phyloP scores from a whole-genome alignment of 2,113 vertebrate species.

The Mandrillus leucophaeus region DNA sequence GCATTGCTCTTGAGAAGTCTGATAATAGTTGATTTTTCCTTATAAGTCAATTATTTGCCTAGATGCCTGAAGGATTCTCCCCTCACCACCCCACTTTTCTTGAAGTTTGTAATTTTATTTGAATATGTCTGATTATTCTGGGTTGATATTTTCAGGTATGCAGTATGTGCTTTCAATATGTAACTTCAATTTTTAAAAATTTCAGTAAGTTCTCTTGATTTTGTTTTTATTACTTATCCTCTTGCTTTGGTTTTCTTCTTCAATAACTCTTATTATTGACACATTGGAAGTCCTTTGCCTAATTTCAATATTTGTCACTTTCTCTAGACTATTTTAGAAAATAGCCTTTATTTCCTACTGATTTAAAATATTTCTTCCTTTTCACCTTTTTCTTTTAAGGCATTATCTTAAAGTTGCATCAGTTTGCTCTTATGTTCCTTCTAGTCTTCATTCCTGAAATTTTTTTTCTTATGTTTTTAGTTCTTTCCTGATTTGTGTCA shows the following conservation, averaged over 20 bases:
- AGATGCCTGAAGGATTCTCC: not conserved
- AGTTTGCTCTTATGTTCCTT: not conserved
- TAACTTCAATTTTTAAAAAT: not conserved
- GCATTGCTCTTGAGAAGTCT: not conserved
- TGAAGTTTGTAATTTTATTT: not conserved
- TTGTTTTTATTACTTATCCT: not conserved
- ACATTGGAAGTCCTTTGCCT: not conserved
- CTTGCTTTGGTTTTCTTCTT: conserved; percentile 16
- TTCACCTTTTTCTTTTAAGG: not conserved
- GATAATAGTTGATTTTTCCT: not conserved
- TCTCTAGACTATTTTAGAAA: not conserved
- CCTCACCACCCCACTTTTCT: not conserved
- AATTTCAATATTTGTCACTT: not conserved
- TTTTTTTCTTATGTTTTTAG: not conserved
- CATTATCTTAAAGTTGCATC: not conserved
- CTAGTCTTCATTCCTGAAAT: not conserved
- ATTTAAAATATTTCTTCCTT: not conserved
- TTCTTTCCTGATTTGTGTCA: not conserved
- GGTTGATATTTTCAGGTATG: not conserved
- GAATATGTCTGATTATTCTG: not conserved
- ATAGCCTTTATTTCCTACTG: not conserved
- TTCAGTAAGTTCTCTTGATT: not conserved
- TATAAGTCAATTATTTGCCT: not conserved
- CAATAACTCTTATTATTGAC: not conserved
- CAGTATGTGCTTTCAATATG: not conserved